Base-by-base conservation (phyloP, 92 coral and sea anemone genomes). In the Diadumene lineata region DNA sequence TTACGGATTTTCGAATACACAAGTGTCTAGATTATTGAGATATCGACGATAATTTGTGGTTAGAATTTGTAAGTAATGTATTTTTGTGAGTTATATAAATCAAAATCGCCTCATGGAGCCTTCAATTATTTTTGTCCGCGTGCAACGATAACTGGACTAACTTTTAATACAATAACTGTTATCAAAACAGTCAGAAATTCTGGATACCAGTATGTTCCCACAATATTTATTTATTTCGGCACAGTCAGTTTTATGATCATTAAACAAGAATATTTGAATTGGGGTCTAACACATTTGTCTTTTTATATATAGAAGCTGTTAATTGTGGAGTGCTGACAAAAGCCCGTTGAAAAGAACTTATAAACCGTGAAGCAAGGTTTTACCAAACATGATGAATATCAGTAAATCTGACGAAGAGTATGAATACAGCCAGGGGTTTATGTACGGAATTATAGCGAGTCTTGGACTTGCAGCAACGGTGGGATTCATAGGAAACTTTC, bases 401-500 rank as follows among this genome's bases (percentile, higher is more conserved):
- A 26, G 30, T 7, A 58, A 11, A 7, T 11, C 64, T 58, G 26
- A 28, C 28, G 8, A 7, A 7, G 64, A 58, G 64, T 58, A 70
- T 21, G 18, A 56, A 1, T 86, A 86, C 34, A 71, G 75, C 61
- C 22, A 64, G 48, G 82, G 71, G 22, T 90, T 90, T 56, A 79
- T 62, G 30, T 68, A 76, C 32, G 96, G 85, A 0, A 70, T 79
- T 11, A 64, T 85, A 3, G 50, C 72, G 10, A 57, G 82, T 3
- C 81, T 90, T 3, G 66, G 92, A 33, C 25, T 90, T 11, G 90
- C 92, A 18, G 85, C 97, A 0, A 38, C 83, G 17, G 69, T 91
- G 16, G 97, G 97, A n/a, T 74, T 81, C 19, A n/a, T 84, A 0
- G 97, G 97, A 1, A 91, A 91, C 60, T 80, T 69, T 19, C 86